Evolutionary conservation across 2,797 vertebrate species (phyloP).

Genomic region (Austrolebias charrua): DNA sequence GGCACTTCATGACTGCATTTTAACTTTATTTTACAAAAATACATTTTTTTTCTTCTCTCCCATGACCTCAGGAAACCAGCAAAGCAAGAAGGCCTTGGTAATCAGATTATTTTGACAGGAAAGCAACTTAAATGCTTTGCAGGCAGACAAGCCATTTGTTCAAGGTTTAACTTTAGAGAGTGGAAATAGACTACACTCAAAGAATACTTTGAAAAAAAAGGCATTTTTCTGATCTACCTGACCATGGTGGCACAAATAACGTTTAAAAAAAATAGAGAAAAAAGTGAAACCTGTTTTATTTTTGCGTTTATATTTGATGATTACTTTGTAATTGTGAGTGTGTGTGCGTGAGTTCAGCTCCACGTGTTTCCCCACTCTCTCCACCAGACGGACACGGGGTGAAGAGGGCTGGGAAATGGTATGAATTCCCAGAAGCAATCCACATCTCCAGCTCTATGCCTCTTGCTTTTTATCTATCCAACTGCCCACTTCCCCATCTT

Average conservation of each 20-base stretch:
- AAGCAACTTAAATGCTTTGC: slow-evolving; percentile 70
- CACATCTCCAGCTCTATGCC: slow-evolving; percentile 64
- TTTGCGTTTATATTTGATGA: slow-evolving; percentile 43
- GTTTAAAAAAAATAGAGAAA: slow-evolving; percentile 65
- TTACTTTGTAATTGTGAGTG: slow-evolving; percentile 25
- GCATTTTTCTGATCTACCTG: slow-evolving; percentile 64
- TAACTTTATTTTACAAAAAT: slow-evolving; percentile 25
- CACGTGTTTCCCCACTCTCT: slow-evolving; percentile 40
- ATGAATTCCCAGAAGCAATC: slow-evolving; percentile 75
- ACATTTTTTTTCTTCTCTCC: slow-evolving; percentile 26
- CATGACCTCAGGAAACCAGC: slow-evolving; percentile 58
- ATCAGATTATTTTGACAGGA: slow-evolving; percentile 76
- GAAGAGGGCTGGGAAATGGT: slow-evolving; percentile 58
- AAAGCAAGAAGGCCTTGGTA: slow-evolving; percentile 62
- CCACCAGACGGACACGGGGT: slow-evolving; percentile 50
- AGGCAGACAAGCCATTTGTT: slow-evolving; percentile 68
- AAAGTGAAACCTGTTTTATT: slow-evolving; percentile 61
- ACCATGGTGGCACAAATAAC: slow-evolving; percentile 59
- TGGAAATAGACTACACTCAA: slow-evolving; percentile 44
- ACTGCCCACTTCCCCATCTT: slow-evolving; percentile 23
- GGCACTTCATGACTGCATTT: slow-evolving; percentile 64
- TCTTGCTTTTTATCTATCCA: slow-evolving; percentile 64
- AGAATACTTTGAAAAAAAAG: slow-evolving; percentile 58
- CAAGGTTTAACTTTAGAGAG: slow-evolving; percentile 60
- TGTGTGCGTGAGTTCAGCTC: neutral